Evolutionary conservation across 2,113 vertebrate genomes (phyloP).

Genomic region (Erythrolamprus reginae): DNA sequence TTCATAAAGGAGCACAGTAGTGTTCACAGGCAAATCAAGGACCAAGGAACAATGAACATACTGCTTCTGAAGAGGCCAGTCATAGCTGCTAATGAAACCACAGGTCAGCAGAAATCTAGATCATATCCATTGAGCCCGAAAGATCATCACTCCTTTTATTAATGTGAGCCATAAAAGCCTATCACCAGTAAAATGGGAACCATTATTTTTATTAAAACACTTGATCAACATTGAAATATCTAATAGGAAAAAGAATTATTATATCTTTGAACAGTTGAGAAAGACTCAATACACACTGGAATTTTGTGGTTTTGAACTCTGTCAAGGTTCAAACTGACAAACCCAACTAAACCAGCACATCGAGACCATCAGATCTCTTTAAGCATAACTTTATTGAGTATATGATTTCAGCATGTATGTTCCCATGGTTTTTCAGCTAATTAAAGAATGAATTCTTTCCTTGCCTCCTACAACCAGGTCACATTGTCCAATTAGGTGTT

Average conservation of each 20-base stretch:
- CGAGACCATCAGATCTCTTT: too few relatives aligned
- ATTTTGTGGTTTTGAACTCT: background rate
- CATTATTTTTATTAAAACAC: background rate
- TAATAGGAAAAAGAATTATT: background rate
- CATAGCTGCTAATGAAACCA: background rate
- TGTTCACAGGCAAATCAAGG: background rate
- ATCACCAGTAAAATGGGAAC: background rate
- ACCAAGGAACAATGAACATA: background rate
- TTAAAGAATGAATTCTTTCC: too few relatives aligned
- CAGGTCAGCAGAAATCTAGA: background rate
- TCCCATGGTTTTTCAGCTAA: too few relatives aligned
- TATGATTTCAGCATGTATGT: too few relatives aligned
- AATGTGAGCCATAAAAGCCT: background rate
- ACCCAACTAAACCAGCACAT: too few relatives aligned
- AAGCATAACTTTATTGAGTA: too few relatives aligned
- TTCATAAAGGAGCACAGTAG: background rate
- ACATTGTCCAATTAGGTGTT: too few relatives aligned
- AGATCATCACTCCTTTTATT: background rate
- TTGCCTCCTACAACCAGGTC: too few relatives aligned
- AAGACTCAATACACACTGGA: background rate
- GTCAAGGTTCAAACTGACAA: too few relatives aligned
- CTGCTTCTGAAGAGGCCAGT: background rate
- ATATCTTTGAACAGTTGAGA: background rate
- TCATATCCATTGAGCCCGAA: background rate
- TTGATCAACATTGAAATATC: background rate